Evolutionary conservation across 2,113 vertebrate species (phyloP).

Genomic region (Melanerpes formicivorus): DNA sequence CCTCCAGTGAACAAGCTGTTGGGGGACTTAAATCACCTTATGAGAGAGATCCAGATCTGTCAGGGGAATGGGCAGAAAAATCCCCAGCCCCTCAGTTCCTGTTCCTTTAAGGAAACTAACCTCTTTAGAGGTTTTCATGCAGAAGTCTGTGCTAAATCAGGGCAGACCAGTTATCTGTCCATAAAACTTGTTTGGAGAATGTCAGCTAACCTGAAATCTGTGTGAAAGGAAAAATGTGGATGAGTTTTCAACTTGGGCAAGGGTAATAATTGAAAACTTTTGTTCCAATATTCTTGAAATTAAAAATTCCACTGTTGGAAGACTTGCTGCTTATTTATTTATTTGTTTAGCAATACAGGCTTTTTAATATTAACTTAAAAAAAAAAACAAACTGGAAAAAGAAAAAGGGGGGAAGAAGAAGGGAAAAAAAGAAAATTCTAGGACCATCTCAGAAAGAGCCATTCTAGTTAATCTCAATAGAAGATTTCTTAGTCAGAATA

Average conservation of each 20-base stretch:
- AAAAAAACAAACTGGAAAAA: no score
- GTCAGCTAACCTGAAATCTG: not conserved
- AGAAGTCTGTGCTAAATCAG: not conserved
- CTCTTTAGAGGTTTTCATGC: not conserved
- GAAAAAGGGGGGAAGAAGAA: no score
- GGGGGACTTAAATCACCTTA: not conserved
- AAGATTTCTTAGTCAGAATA: not conserved
- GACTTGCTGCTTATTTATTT: not conserved
- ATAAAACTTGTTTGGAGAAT: not conserved
- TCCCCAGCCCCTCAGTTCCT: not conserved
- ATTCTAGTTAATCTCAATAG: not conserved
- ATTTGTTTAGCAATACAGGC: not conserved
- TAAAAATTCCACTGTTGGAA: not conserved
- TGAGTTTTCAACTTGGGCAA: not conserved
- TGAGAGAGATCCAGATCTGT: not conserved
- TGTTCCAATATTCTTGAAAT: not conserved
- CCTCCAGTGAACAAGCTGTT: not conserved
- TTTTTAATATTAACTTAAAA: not conserved
- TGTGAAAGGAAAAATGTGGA: not conserved
- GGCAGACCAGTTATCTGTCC: rapidly evolving
- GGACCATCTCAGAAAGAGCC: not conserved
- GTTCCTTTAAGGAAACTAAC: not conserved
- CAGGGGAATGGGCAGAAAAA: not conserved
- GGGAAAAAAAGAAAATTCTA: not conserved
- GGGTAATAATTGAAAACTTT: not conserved